Evolutionary conservation across 2,797 vertebrate genomes (phyloP).

Genomic region (Diplodus puntazzo): DNA sequence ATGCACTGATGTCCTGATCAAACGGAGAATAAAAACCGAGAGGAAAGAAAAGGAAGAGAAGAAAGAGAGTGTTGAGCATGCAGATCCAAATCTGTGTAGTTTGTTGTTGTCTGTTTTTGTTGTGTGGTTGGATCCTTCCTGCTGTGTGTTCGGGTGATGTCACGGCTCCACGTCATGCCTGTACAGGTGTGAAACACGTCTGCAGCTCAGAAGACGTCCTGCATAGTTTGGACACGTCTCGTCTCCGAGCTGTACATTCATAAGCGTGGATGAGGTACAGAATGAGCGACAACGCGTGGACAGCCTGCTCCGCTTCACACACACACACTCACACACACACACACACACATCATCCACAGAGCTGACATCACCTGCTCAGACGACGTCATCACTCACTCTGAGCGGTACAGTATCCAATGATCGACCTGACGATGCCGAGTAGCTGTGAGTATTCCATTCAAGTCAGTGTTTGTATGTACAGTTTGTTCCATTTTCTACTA

Average conservation of each 20-base stretch:
- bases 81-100: conserved; percentile 42
- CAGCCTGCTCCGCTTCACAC: conserved; percentile 36
- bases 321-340: too few species aligned
- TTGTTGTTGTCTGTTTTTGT: neutral
- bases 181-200: conserved; percentile 63
- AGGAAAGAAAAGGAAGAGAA: conserved; percentile 4
- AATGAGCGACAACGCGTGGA: conserved; percentile 28
- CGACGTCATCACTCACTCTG: conserved; percentile 7
- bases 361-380: conserved; percentile 37
- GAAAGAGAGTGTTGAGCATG: conserved; percentile 39
- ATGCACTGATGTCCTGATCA: conserved; percentile 30
- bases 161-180: conserved; percentile 51
- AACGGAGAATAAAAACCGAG: conserved; percentile 6
- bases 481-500: conserved; percentile 55
- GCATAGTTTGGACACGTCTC: conserved; percentile 38
- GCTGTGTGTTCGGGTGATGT: conserved; percentile 21
- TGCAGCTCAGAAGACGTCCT: conserved; percentile 24
- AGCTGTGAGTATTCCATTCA: conserved; percentile 55
- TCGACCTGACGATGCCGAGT: conserved; percentile 51
- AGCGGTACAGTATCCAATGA: conserved; percentile 62
- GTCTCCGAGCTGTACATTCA: conserved; percentile 67
- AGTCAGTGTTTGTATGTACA: conserved; percentile 66
- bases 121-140: conserved; percentile 32
- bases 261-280: conserved; percentile 69
- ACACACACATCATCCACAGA: conserved; percentile 31